Base-by-base conservation (phyloP, 1,140 invertebrate genomes). In the Andricus grossulariae region DNA sequence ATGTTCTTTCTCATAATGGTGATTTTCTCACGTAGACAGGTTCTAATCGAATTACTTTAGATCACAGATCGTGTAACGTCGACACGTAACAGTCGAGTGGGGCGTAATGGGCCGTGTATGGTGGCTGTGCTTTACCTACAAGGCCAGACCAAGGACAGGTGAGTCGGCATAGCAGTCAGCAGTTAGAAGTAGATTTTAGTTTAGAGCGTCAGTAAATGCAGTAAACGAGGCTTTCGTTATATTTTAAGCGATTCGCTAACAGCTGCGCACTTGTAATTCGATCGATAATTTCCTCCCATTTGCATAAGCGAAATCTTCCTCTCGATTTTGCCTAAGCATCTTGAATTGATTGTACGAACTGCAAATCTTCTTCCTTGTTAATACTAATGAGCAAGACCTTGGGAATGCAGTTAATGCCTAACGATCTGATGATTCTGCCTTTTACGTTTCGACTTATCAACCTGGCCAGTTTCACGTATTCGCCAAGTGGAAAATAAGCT, bases 171-270 rank as follows among this genome's bases (percentile, higher is more conserved):
- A 11, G 39, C 39, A 45, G 25, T 66, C 60, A 16, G 25, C 25
- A 32, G 60, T 45, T 66, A 66, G 60, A 66, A 66, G 60, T 66
- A 39, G 25, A 66, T 32, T 66, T 66, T 45, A 11, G 39, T 45
- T 45, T 66, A 66, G 32, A 66, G 60, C 60, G 25, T 66, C 39
- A 66, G 60, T 66, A 66, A 66, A 66, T n/a, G 32, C 60, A 66
- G 60, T 66, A 66, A 66, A 66, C 60, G 60, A 66, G 60, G 60
- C 60, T 15, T 66, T 66, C 60, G 60, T 66, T 66, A 66, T 66
- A 66, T 66, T 66, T 66, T 66, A 66, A 66, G 39, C 60, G 60
- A 66, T 66, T 39, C 60, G 60, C 21, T 45, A 66, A 66, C 60
- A 66, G 25, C 60, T 66, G 25, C 16, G 25, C 21, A 15, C 60